phyloP scores from a whole-genome alignment of 1,140 invertebrate species.

The Chymomyza costata region DNA sequence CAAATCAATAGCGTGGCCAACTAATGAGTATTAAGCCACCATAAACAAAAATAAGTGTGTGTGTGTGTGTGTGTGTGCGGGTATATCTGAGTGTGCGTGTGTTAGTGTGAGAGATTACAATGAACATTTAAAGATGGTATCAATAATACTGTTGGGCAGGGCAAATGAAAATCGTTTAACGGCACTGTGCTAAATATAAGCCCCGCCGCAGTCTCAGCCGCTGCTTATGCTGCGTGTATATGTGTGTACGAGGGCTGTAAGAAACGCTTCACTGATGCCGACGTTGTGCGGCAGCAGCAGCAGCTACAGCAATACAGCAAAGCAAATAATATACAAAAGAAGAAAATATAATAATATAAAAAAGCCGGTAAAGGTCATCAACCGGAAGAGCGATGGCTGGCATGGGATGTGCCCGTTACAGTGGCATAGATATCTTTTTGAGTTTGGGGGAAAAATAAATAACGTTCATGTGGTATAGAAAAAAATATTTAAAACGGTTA shows the following conservation, averaged over 20 bases:
- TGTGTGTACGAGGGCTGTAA: too few species aligned
- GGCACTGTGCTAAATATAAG: slow-evolving; percentile 31
- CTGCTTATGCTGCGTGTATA: slow-evolving; percentile 1
- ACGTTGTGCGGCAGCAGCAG: slow-evolving; percentile 16
- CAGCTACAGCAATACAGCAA: neutral
- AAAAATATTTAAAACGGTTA: neutral
- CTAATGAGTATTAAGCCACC: slow-evolving; percentile 17
- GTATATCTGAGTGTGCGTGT: too few species aligned
- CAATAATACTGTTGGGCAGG: neutral
- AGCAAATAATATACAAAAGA: neutral
- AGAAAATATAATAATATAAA: slow-evolving; percentile 52
- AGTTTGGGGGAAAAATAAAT: neutral
- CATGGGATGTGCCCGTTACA: slow-evolving; percentile 32
- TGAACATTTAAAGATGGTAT: too few species aligned
- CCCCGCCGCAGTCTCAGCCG: slow-evolving; percentile 7
- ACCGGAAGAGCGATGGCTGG: slow-evolving; percentile 58
- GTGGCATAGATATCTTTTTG: neutral
- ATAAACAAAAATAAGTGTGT: too few species aligned
- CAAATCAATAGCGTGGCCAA: too few species aligned
- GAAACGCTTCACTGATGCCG: slow-evolving; percentile 8
- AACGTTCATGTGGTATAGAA: neutral
- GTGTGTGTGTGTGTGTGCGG: too few species aligned
- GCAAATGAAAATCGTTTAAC: slow-evolving; percentile 24
- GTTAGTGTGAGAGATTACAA: too few species aligned
- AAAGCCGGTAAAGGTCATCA: slow-evolving; percentile 72